phyloP scores from a whole-genome alignment of 2,797 vertebrate genomes.

The Diplodus puntazzo region DNA sequence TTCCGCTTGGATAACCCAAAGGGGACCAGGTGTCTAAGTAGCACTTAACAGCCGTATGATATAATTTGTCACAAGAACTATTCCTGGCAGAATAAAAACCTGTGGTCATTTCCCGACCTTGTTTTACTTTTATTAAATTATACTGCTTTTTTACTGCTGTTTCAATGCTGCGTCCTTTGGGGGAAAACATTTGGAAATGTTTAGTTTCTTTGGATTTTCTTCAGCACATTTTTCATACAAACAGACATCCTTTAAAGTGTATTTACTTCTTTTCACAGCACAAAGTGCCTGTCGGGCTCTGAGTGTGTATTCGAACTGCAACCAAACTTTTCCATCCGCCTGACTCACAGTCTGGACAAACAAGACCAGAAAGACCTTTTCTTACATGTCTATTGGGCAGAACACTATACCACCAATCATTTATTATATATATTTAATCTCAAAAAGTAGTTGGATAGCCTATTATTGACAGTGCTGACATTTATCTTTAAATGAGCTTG shows the following conservation, averaged over 20 bases:
- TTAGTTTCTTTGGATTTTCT: conserved; percentile 14
- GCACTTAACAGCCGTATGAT: background rate
- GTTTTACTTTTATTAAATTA: conserved; percentile 10
- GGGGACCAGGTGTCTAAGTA: conserved; percentile 17
- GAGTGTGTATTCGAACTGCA: conserved; percentile 19
- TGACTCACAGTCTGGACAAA: conserved; percentile 47
- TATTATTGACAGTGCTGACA: background rate
- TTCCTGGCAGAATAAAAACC: background rate
- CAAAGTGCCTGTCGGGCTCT: conserved; percentile 16
- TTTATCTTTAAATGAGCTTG: background rate
- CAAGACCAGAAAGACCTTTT: conserved; percentile 11
- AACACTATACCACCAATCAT: background rate
- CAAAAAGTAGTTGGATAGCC: background rate
- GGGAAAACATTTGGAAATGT: conserved; percentile 10
- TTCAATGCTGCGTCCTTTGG: conserved; percentile 4
- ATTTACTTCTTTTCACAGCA: conserved; percentile 17
- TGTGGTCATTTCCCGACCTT: background rate
- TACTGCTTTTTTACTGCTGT: background rate
- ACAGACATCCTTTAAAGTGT: background rate
- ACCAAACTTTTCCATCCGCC: conserved; percentile 40
- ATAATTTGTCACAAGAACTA: background rate
- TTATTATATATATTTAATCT: background rate
- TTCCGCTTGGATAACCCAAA: background rate
- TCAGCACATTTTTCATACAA: background rate
- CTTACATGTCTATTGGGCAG: background rate